phyloP scores from a whole-genome alignment of 2,797 vertebrate species.

The Leucoraja ocellata region DNA sequence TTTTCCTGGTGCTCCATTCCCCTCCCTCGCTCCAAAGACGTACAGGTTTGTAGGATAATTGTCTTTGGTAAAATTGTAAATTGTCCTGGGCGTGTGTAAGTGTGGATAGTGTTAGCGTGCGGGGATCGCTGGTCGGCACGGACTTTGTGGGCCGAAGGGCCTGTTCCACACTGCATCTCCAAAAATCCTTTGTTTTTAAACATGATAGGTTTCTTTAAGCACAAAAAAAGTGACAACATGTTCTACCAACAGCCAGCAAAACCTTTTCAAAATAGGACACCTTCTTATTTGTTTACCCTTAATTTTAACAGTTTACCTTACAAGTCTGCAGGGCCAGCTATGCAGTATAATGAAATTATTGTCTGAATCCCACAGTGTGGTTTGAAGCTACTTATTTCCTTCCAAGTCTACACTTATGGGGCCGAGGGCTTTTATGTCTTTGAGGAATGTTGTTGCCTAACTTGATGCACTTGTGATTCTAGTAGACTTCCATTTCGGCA shows the following conservation, averaged over 20 bases:
- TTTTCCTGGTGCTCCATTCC: too few relatives aligned
- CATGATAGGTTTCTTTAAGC: background rate
- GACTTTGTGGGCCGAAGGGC: too few relatives aligned
- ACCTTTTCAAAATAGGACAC: conserved; percentile 18
- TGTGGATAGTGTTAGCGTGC: too few relatives aligned
- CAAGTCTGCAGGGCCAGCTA: background rate
- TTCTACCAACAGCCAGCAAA: conserved; percentile 16
- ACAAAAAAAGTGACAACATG: conserved; percentile 14
- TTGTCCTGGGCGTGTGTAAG: too few relatives aligned
- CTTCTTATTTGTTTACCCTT: conserved; percentile 26
- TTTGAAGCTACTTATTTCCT: conserved; percentile 37
- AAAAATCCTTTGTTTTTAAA: background rate
- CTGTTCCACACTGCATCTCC: too few relatives aligned
- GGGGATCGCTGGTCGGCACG: too few relatives aligned
- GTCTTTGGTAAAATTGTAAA: too few relatives aligned
- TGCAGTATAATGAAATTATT: conserved; percentile 24
- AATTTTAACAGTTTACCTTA: conserved; percentile 32
- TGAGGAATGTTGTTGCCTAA: conserved; percentile 25
- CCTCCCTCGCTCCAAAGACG: too few relatives aligned
- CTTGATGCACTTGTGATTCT: conserved; percentile 17
- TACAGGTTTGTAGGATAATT: too few relatives aligned
- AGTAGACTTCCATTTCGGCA: background rate
- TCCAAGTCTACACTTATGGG: background rate
- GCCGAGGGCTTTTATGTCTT: background rate
- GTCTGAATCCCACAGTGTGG: conserved; percentile 27